Percentiles rank a stretch among this genome's conserved stretches.
Evolutionary conservation across 2,113 vertebrate species (phyloP).

Genomic region (human): DNA sequence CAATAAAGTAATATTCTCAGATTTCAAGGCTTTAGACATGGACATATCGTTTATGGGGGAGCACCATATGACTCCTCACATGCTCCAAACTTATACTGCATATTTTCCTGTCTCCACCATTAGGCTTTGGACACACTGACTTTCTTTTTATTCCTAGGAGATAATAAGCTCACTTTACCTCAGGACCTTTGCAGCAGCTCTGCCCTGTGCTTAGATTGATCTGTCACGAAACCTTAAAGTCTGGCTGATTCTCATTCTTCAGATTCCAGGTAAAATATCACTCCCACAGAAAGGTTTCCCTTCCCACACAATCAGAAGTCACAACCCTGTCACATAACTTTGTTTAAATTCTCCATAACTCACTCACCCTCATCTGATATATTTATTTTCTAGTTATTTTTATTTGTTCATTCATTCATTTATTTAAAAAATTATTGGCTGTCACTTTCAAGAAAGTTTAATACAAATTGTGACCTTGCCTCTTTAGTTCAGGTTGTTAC

Average conservation of each 20-base stretch:
- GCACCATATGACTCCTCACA: not conserved
- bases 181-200: not conserved
- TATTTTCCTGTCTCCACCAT: not conserved
- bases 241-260: not conserved
- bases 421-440: not conserved
- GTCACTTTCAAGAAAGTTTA: not conserved
- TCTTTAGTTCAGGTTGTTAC: not conserved
- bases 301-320: not conserved
- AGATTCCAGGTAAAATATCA: not conserved
- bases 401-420: not conserved
- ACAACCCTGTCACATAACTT: not conserved
- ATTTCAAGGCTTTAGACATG: not conserved
- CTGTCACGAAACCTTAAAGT: not conserved
- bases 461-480: not conserved
- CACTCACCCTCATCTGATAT: not conserved
- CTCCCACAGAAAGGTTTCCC: not conserved
- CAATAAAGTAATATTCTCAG: not conserved
- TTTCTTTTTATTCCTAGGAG: not conserved
- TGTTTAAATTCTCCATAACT: not conserved
- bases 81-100: not conserved
- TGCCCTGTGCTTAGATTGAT: not conserved
- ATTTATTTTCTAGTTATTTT: not conserved
- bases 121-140: not conserved
- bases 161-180: not conserved
- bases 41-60: not conserved